Evolutionary conservation across 2,113 vertebrate genomes (phyloP).

Genomic region (Takifugu bimaculatus): DNA sequence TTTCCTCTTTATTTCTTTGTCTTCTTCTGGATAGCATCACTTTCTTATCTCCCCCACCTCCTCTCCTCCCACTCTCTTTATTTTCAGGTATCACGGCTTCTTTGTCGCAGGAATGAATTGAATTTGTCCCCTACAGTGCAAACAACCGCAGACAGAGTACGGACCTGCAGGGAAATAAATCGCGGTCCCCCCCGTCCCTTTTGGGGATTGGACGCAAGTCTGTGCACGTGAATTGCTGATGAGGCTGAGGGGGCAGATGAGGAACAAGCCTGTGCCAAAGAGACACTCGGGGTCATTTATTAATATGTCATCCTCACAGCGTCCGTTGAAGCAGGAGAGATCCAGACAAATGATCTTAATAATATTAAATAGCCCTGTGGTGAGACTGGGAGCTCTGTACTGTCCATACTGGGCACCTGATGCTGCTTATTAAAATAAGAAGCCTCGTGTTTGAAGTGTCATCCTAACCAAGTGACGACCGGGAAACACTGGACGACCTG

Average conservation of each 20-base stretch:
- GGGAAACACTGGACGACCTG: no score
- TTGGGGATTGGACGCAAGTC: constrained; percentile 85
- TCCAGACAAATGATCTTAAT: constrained; percentile 98
- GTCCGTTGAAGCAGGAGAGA: constrained; percentile 90
- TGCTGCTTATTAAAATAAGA: constrained; percentile 57
- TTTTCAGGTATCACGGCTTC: constrained; percentile 85
- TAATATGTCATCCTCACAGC: constrained; percentile 91
- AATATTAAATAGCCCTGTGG: constrained; percentile 93
- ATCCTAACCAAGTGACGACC: no score
- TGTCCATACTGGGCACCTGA: constrained; percentile 63
- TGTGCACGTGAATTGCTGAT: constrained; percentile 68
- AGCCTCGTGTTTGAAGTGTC: constrained; percentile 18
- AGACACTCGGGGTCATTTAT: constrained; percentile 91
- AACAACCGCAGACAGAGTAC: constrained; percentile 96
- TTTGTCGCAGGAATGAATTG: constrained; percentile 98
- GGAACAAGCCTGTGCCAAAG: constrained; percentile 88
- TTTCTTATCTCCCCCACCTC: constrained; percentile 27
- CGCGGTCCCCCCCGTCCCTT: constrained; percentile 71
- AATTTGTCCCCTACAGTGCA: constrained; percentile 97
- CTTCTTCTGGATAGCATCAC: constrained; percentile 72
- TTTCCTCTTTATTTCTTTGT: constrained; percentile 77
- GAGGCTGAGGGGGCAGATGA: constrained; percentile 74
- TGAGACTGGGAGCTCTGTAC: constrained; percentile 77
- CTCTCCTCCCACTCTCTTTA: constrained; percentile 43
- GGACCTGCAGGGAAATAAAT: constrained; percentile 98